Evolutionary conservation across 1,140 invertebrate genomes (phyloP).

Genomic region (Caenorhabditis briggsae): DNA sequence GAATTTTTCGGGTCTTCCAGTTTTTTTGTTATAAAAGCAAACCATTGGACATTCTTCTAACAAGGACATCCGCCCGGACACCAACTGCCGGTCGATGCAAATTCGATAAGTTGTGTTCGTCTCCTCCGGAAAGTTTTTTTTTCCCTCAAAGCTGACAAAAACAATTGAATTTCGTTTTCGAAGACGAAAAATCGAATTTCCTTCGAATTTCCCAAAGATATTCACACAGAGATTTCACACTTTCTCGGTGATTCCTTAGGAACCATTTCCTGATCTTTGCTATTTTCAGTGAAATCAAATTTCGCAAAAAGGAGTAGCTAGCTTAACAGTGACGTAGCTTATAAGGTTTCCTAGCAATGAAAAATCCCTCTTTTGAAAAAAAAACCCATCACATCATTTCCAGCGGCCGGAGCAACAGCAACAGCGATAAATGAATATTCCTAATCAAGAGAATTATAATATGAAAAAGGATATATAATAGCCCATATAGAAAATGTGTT

Average conservation of each 20-base stretch:
- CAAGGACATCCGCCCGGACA: conserved; percentile 41
- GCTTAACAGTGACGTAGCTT: too few species aligned
- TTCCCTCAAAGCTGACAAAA: not conserved
- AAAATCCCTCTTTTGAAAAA: too few species aligned
- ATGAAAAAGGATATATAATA: too few species aligned
- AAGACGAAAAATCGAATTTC: conserved; percentile 4
- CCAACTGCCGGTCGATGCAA: conserved; percentile 33
- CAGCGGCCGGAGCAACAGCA: too few species aligned
- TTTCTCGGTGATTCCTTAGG: not conserved
- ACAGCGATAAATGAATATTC: too few species aligned
- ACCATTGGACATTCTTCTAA: not conserved
- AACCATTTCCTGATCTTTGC: too few species aligned
- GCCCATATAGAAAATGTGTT: too few species aligned
- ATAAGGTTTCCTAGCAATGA: too few species aligned
- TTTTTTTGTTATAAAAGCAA: not conserved
- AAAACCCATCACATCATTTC: too few species aligned
- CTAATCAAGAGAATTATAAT: too few species aligned
- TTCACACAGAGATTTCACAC: conserved; percentile 19
- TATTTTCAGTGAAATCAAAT: too few species aligned
- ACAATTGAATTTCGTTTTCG: conserved; percentile 35
- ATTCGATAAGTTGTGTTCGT: conserved; percentile 49
- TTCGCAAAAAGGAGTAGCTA: too few species aligned
- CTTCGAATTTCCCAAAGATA: conserved; percentile 19
- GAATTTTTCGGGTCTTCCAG: not conserved
- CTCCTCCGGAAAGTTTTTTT: not conserved